Evolutionary conservation across 2,888 invertebrate genomes (phyloP).

Genomic region (Morinoia aosen): DNA sequence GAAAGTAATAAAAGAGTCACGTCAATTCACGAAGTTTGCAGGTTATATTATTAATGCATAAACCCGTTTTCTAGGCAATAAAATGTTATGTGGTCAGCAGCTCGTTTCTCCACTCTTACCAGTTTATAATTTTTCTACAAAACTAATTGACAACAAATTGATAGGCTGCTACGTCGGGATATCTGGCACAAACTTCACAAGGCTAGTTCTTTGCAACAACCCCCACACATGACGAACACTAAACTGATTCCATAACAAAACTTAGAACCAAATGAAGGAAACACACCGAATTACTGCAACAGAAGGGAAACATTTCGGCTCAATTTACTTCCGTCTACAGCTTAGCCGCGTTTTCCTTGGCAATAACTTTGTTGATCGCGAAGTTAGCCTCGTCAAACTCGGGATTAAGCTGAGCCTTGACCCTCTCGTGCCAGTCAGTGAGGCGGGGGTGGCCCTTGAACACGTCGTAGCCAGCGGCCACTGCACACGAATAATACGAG

Average conservation of each 20-base stretch:
- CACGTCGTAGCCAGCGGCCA: slow-evolving; percentile 80
- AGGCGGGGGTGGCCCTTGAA: slow-evolving; percentile 77
- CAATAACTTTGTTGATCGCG: slow-evolving; percentile 75
- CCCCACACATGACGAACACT: neutral
- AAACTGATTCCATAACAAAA: neutral
- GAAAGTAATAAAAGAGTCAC: too few relatives aligned
- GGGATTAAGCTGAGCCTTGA: slow-evolving; percentile 73
- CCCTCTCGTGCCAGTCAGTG: slow-evolving; percentile 78
- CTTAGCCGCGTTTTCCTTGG: neutral
- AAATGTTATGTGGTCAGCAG: too few relatives aligned
- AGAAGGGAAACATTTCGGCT: neutral
- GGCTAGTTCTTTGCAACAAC: too few relatives aligned
- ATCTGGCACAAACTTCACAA: too few relatives aligned
- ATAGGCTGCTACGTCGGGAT: too few relatives aligned
- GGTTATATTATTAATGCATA: too few relatives aligned
- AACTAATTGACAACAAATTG: too few relatives aligned
- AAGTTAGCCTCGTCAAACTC: slow-evolving; percentile 76
- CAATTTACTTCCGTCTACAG: neutral
- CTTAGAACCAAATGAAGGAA: neutral
- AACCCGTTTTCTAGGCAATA: too few relatives aligned
- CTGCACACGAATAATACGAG: slow-evolving; percentile 72
- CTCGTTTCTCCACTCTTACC: too few relatives aligned
- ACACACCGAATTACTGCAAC: neutral
- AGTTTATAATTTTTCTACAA: too few relatives aligned
- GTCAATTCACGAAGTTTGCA: too few relatives aligned